Base-by-base conservation (phyloP, 2,888 invertebrate species). In the Endotricha flammealis region DNA sequence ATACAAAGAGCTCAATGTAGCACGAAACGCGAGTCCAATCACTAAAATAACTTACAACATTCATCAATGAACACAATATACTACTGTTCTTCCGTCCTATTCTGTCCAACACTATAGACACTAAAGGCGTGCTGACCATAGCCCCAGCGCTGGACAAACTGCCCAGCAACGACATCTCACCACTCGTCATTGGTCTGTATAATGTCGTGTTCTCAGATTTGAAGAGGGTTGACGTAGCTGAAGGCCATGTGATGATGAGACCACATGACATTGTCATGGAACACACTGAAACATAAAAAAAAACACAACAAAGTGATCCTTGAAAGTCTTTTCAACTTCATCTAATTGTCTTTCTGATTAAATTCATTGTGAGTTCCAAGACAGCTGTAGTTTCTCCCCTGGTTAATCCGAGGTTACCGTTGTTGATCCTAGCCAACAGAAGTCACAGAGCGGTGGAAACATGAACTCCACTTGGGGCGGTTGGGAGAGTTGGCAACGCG, bases 81-180 rank as follows among this genome's bases (percentile, higher is more conserved):
- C 64, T 50, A 10, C 57, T 55, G 4, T 57, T 46, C 36, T 66
- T 76, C 20, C 77, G 46, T 0, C 77, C 78, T 4, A 33, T 4
- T 12, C 25, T 16, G 4, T 33, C 32, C 1, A 33, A n/a, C 4
- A 33, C 5, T 16, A n/a, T 11, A 4, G 32, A 24, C n/a, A 33
- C 1, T 0, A 33, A 8, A 0, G 32, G 32, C 0, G 32, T 33
- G 25, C 32, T 25, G 12, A 6, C 32, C 8, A 33, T 14, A 1
- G 32, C 32, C 4, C 32, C 32, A 11, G 12, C 32, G 25, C 32
- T 12, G 8, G 40, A 43, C 11, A 45, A 24, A 3, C 42, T 17
- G 14, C 69, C 67, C 6, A 69, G 46, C 3, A 72, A 46, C 0
- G 69, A 51, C 8, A 63, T 32, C 34, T 72, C 71, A 0, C 52